A percentile compares a stretch with the other conserved stretches of the same genome.
Conservation (phyloP, 2,797 vertebrate species). For the Crenichthys baileyi region DNA sequence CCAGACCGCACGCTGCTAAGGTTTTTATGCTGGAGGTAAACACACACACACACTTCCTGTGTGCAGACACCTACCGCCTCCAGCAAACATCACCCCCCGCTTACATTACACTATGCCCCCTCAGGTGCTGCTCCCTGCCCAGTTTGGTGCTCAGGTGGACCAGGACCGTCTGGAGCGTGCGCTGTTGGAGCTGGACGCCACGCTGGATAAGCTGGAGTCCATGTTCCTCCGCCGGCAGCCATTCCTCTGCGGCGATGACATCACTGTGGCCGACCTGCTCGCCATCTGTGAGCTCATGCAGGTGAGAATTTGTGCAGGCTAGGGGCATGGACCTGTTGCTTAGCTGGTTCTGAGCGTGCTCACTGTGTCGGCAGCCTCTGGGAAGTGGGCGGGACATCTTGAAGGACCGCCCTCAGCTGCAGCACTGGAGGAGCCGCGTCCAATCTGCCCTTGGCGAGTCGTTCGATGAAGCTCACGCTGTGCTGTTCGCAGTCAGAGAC, state of each 20-base stretch:
- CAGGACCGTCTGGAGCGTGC: conserved; percentile 51
- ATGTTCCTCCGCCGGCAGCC: conserved; percentile 79
- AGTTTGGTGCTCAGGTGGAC: conserved; percentile 57
- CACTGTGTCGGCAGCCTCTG: conserved; percentile 65
- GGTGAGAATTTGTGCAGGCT: conserved; percentile 53
- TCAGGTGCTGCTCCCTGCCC: conserved; percentile 73
- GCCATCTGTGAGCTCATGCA: conserved; percentile 82
- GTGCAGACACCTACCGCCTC: background rate
- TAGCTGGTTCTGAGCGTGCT: conserved; percentile 12
- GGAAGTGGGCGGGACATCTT: conserved; percentile 74
- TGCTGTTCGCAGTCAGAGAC: conserved; percentile 72
- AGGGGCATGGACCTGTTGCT: background rate
- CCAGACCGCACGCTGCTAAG: conserved; percentile 64
- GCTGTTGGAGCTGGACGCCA: conserved; percentile 65
- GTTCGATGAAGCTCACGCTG: conserved; percentile 71
- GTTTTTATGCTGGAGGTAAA: conserved; percentile 79
- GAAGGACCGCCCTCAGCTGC: conserved; percentile 67
- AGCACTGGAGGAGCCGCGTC: conserved; percentile 74
- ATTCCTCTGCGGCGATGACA: conserved; percentile 82
- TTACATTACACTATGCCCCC: background rate
- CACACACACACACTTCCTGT: background rate
- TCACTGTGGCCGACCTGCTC: conserved; percentile 81
- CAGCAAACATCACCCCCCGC: too few species aligned
- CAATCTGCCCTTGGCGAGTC: conserved; percentile 64
- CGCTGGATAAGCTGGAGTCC: conserved; percentile 75